Conservation (phyloP, 92 coral and sea anemone species). For the Siderastrea siderea region DNA sequence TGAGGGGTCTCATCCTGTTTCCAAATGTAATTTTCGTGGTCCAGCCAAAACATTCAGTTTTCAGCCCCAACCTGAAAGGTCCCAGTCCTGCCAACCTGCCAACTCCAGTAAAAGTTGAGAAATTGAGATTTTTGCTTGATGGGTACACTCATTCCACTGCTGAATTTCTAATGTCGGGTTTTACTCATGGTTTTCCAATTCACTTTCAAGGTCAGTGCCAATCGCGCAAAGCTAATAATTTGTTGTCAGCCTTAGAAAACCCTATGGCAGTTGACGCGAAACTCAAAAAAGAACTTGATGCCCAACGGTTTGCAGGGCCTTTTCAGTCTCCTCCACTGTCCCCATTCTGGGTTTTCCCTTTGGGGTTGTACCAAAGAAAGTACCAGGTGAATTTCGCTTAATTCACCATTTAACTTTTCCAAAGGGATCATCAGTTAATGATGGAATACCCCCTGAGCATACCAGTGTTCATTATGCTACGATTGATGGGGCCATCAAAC, state of each 20-base stretch:
- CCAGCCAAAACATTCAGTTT: neutral
- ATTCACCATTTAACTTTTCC: slow-evolving; percentile 76
- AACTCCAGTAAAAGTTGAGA: slow-evolving; percentile 71
- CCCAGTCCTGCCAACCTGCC: slow-evolving; percentile 31
- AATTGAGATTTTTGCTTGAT: slow-evolving; percentile 12
- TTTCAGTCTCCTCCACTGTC: slow-evolving; percentile 49
- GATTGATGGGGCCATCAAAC: slow-evolving; percentile 50
- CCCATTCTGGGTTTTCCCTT: slow-evolving; percentile 63
- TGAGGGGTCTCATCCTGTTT: slow-evolving; percentile 47
- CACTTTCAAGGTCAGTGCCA: slow-evolving; percentile 53
- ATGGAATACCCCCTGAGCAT: slow-evolving; percentile 57
- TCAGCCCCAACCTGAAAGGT: slow-evolving; percentile 29
- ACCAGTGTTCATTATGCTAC: slow-evolving; percentile 59
- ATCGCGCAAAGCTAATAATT: slow-evolving; percentile 12
- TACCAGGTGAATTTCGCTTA: slow-evolving; percentile 66
- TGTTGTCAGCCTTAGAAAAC: slow-evolving; percentile 29
- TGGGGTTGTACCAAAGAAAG: slow-evolving; percentile 78
- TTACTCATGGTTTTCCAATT: slow-evolving; percentile 59
- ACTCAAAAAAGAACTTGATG: slow-evolving; percentile 29
- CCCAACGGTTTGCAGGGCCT: slow-evolving; percentile 63
- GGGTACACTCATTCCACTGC: slow-evolving; percentile 55
- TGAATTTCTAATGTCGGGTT: slow-evolving; percentile 45
- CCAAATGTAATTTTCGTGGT: slow-evolving; percentile 66
- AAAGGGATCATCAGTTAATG: slow-evolving; percentile 69
- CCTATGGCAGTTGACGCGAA: slow-evolving; percentile 27